phyloP scores from a whole-genome alignment of 2,797 vertebrate genomes.

The Mormyrus proboscirostris region DNA sequence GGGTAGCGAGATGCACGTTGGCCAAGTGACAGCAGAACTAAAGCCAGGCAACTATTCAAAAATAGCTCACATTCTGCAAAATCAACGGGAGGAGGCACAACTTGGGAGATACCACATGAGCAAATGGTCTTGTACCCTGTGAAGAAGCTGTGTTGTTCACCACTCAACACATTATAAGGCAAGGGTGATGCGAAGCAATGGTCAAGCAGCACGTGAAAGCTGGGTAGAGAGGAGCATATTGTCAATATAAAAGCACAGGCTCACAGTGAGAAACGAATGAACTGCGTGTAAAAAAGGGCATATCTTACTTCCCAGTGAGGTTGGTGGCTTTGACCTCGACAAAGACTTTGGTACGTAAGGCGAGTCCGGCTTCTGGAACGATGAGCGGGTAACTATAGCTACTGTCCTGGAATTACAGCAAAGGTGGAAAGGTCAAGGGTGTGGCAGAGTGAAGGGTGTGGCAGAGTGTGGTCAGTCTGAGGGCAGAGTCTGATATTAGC shows the following conservation, averaged over 20 bases:
- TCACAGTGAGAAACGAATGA: neutral
- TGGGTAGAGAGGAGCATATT: slow-evolving; percentile 31
- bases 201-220: slow-evolving; percentile 65
- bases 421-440: neutral
- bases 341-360: slow-evolving; percentile 51
- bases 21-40: neutral
- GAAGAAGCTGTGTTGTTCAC: slow-evolving; percentile 58
- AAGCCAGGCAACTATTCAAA: neutral
- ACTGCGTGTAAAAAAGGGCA: neutral
- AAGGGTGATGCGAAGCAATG: slow-evolving; percentile 65
- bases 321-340: slow-evolving; percentile 64
- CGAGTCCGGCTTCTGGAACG: slow-evolving; percentile 52
- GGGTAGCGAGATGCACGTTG: neutral
- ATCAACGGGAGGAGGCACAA: neutral
- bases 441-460: neutral
- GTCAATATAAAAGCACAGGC: neutral
- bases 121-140: slow-evolving; percentile 47
- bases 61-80: neutral
- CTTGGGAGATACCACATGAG: neutral
- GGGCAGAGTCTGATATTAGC: neutral
- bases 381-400: slow-evolving; percentile 41
- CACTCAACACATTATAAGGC: slow-evolving; percentile 43
- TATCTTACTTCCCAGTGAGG: slow-evolving; percentile 66
- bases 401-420: slow-evolving; percentile 44
- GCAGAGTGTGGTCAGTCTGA: neutral